Evolutionary conservation across 2,113 vertebrate species (phyloP), one percentile per base, ranked within the genome.

Genomic region (Scatophagus argus): DNA sequence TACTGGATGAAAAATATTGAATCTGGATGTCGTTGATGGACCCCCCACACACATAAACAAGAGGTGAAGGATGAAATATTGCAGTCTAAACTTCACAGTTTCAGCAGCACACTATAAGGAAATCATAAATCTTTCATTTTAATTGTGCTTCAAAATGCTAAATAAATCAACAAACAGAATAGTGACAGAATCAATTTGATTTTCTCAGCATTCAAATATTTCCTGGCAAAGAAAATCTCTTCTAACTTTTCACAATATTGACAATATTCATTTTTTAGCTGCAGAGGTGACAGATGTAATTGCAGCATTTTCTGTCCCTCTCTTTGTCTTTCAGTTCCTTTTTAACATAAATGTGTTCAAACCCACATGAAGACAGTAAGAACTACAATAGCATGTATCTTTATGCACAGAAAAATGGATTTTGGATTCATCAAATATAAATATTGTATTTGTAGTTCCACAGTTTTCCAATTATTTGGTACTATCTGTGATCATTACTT

Each of bases 101-200:
- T 80, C 52, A 64, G 36, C 64, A 36, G 63, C 75, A 76, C 52
- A 19, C 56, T 21, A 59, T 52, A 74, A 79, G 78, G 72, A 88
- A 87, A 87, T 72, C 72, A 72, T 89, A 83, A 87, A 88, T 86
- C 63, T 55, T 43, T 12, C 5, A 31, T 52, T 79, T 55, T 63
- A 82, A 81, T 72, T 79, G 36, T 56, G 58, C 81, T 77, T 70
- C 29, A 82, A 84, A 74, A 51, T 44, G 31, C 62, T 69, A 21
- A 61, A 60, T 23, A 77, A 44, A 63, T 51, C 38, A 78, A 74
- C 21, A 55, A 61, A 32, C 14, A 43, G 34, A 71, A 29, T 38
- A 41, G 13, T 25, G n/a, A 31, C 65, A 54, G 21, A 38, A 54
- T 64, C n/a, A 29, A 11, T 39, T 46, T 67, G 14, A 63, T 10